Evolutionary conservation across 2,888 invertebrate genomes (phyloP).

Genomic region (Luperina testacea): DNA sequence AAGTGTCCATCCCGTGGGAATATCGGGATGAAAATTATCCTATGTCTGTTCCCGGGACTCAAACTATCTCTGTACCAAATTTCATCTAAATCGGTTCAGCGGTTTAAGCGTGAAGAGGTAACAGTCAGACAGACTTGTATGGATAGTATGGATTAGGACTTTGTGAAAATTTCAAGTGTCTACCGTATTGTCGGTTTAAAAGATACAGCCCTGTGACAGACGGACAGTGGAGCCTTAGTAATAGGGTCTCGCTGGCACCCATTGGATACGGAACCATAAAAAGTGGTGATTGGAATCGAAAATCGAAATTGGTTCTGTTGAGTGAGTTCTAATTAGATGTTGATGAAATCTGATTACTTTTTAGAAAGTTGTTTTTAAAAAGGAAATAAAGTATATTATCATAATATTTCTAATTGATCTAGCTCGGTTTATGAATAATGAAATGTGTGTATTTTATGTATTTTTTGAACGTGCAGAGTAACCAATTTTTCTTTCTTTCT

Average conservation of each 20-base stretch:
- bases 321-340: slow-evolving; percentile 16
- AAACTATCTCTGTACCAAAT: no score
- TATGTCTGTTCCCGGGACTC: no score
- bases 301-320: neutral
- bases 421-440: neutral
- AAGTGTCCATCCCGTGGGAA: no score
- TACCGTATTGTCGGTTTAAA: neutral
- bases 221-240: no score
- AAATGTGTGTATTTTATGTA: neutral
- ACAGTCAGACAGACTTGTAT: no score
- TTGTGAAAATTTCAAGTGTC: neutral
- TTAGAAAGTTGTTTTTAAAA: slow-evolving; percentile 6
- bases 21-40: no score
- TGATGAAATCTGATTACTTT: slow-evolving; percentile 9
- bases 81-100: no score
- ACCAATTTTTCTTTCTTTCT: neutral
- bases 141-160: no score
- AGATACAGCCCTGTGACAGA: neutral
- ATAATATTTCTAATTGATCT: neutral
- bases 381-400: slow-evolving; percentile 1
- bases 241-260: no score
- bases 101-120: no score
- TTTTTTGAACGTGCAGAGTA: neutral
- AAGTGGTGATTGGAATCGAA: slow-evolving; percentile 6
- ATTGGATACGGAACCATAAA: neutral